Conservation (phyloP, 2,113 vertebrate genomes). For the Poicephalus gulielmi region DNA sequence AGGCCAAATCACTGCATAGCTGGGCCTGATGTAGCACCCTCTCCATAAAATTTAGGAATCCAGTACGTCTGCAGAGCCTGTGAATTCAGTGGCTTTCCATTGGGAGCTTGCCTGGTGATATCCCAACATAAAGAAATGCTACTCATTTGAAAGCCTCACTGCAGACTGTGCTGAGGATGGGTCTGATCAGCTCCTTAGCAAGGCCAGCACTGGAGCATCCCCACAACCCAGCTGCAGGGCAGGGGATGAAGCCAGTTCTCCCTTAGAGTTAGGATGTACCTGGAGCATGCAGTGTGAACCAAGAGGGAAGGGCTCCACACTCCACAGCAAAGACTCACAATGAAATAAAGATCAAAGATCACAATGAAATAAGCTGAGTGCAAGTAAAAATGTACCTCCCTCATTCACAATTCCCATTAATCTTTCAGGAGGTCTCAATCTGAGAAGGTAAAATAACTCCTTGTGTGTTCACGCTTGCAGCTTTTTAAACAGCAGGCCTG, state of each 20-base stretch:
- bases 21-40: neutral
- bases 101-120: neutral
- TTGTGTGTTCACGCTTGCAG: neutral
- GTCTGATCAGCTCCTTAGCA: neutral
- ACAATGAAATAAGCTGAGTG: neutral
- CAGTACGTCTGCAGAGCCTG: neutral
- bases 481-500: neutral
- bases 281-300: rapidly evolving
- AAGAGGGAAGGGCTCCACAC: neutral
- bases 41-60: neutral
- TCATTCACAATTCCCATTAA: neutral
- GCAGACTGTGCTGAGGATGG: neutral
- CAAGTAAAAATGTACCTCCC: slow-evolving; percentile 2
- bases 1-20: neutral
- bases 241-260: neutral
- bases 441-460: slow-evolving; percentile 26
- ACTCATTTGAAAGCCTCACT: neutral
- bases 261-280: neutral
- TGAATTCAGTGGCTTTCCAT: neutral
- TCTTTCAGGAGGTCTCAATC: slow-evolving; percentile 19
- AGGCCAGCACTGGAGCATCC: rapidly evolving
- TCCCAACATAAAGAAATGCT: neutral
- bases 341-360: neutral
- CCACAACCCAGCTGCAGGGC: neutral
- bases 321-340: neutral